Percentiles rank a stretch among this genome's conserved stretches.
phyloP scores from a whole-genome alignment of 2,113 vertebrate genomes.

The Lipophrys pholis region DNA sequence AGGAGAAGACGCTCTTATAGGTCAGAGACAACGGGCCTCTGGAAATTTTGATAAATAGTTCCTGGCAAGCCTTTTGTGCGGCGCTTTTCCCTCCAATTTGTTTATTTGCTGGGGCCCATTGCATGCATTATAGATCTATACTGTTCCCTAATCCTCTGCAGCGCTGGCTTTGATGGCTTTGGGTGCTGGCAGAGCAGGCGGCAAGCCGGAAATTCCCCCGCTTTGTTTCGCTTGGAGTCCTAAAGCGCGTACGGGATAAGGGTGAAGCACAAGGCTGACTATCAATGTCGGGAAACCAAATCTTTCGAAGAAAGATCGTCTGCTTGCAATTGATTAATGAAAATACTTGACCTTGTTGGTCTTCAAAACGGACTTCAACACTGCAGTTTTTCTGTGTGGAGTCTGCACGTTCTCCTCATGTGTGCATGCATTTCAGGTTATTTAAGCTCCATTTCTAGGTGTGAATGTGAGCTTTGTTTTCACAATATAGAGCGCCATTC shows the following conservation, averaged over 20 bases:
- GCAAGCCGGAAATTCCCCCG: not conserved
- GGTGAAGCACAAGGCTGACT: too few relatives aligned
- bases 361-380: too few relatives aligned
- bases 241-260: constrained; percentile 2
- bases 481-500: too few relatives aligned
- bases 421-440: too few relatives aligned
- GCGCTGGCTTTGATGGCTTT: constrained; percentile 57
- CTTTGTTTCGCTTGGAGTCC: constrained; percentile 10
- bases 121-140: constrained; percentile 64
- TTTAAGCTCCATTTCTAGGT: too few relatives aligned
- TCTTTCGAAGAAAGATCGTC: too few relatives aligned
- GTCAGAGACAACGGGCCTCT: constrained; percentile 52
- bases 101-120: constrained; percentile 48
- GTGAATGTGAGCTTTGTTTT: too few relatives aligned
- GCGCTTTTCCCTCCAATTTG: constrained; percentile 59
- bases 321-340: too few relatives aligned
- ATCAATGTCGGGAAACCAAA: too few relatives aligned
- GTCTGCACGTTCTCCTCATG: too few relatives aligned
- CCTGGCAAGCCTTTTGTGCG: constrained; percentile 54
- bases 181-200: constrained; percentile 23
- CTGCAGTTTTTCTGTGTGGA: too few relatives aligned
- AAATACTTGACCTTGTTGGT: too few relatives aligned
- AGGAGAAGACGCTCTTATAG: constrained; percentile 37
- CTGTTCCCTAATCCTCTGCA: constrained; percentile 39
- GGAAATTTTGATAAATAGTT: constrained; percentile 63